Base-by-base conservation (phyloP, 1,140 invertebrate genomes). In the Pseudomyrmex dendroicus region DNA sequence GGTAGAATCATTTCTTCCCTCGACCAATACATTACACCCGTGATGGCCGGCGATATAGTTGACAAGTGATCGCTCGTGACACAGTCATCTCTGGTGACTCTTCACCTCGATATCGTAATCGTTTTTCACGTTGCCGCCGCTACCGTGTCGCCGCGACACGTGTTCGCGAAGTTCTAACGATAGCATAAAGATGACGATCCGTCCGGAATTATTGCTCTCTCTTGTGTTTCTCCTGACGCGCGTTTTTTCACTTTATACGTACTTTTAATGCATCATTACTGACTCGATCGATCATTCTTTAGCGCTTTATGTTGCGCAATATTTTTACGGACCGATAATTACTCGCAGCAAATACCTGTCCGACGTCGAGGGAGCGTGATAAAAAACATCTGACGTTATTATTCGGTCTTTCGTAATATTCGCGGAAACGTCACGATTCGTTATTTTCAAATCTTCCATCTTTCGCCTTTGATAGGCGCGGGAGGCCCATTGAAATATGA, bases 331-430 rank as follows among this genome's bases (percentile, higher is more conserved):
- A 2, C 20, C 76, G 54, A 80, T 80, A 80, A 80, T 54, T 20
- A 80, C 12, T 35, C 22, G 66, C 22, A 25, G 54, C 10, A 80
- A 70, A 70, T 77, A 66, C 44, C 20, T 72, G 44, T 61, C 56
- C 12, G n/a, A 80, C 44, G 54, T 59, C 44, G 35, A 52, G 50
- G 17, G 20, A 12, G 22, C 35, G 44, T 8, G 7, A 44, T 20
- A 8, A 50, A 66, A 80, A 80, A 80, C 66, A 70, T 70, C 22
- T 80, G 15, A 61, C 35, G 63, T 77, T 73, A 82, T 82, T 82
- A 46, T 82, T 82, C 48, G 20, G 35, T 74, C 48, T 13, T 73
- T 62, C 13, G 17, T 59, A 56, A 66, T 68, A 52, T 64, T 17
- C 44, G 25, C n/a, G 44, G n/a, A 63, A 56, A 48, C 17, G 3